Evolutionary conservation across 2,113 vertebrate genomes (phyloP).

Genomic region (Pantherophis guttatus): DNA sequence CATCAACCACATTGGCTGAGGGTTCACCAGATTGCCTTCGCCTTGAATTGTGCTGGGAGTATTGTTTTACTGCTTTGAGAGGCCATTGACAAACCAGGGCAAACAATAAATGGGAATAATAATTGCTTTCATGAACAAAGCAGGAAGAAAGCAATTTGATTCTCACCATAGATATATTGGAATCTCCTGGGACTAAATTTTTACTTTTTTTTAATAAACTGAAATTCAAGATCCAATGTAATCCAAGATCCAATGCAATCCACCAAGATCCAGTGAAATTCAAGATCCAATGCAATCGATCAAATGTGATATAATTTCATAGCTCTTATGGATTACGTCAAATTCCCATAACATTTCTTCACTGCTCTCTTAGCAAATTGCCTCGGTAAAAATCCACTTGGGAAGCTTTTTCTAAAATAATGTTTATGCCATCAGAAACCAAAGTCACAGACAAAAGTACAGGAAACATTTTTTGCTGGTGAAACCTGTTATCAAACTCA

Average conservation of each 20-base stretch:
- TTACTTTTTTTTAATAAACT: background rate
- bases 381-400: background rate
- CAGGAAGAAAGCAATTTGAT: background rate
- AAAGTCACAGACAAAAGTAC: too few relatives aligned
- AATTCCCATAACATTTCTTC: background rate
- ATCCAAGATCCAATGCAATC: background rate
- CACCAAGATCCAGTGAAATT: background rate
- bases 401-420: background rate
- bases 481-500: background rate
- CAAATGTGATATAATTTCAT: background rate
- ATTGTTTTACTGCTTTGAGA: background rate
- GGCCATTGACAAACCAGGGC: background rate
- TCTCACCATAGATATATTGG: background rate
- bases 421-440: background rate
- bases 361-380: background rate
- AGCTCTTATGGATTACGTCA: background rate
- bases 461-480: background rate
- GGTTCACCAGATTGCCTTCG: background rate
- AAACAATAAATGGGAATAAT: background rate
- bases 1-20: background rate
- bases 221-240: background rate
- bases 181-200: background rate
- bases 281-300: background rate
- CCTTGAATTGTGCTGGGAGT: background rate
- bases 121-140: background rate